Evolutionary conservation across 2,113 vertebrate genomes (phyloP).

Genomic region (Scartelaos histophorus): DNA sequence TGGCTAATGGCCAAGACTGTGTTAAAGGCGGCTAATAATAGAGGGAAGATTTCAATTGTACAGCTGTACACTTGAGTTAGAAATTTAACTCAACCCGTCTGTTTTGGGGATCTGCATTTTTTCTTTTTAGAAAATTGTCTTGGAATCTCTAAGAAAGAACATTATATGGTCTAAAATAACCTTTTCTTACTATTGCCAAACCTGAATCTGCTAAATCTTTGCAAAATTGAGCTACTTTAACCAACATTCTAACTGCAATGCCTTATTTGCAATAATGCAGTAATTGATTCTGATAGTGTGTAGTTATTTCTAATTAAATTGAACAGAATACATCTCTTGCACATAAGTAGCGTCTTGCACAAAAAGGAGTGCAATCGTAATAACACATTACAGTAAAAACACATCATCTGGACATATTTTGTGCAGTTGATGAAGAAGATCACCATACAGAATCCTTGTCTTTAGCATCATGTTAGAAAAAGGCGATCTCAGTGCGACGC

Average conservation of each 20-base stretch:
- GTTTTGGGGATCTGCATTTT: background rate
- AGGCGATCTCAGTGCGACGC: constrained; percentile 1
- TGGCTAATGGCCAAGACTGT: background rate
- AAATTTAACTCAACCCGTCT: background rate
- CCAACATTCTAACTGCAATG: too few relatives aligned
- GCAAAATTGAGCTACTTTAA: too few relatives aligned
- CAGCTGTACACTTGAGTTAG: constrained; percentile 1
- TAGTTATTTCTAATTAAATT: background rate
- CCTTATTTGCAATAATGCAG: background rate
- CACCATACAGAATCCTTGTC: background rate
- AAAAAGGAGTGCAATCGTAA: background rate
- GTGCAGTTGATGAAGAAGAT: background rate
- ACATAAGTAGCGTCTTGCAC: background rate
- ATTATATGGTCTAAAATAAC: too few relatives aligned
- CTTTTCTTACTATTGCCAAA: too few relatives aligned
- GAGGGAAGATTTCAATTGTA: constrained; percentile 5
- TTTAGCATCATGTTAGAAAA: background rate
- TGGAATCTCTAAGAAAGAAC: too few relatives aligned
- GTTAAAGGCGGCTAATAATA: constrained; percentile 8
- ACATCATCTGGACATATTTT: background rate
- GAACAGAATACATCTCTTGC: background rate
- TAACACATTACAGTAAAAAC: background rate
- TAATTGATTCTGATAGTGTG: background rate
- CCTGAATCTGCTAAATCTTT: too few relatives aligned
- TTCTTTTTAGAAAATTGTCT: background rate